Conservation (phyloP, 92 coral and sea anemone species). For the Pocillopora grandis region DNA sequence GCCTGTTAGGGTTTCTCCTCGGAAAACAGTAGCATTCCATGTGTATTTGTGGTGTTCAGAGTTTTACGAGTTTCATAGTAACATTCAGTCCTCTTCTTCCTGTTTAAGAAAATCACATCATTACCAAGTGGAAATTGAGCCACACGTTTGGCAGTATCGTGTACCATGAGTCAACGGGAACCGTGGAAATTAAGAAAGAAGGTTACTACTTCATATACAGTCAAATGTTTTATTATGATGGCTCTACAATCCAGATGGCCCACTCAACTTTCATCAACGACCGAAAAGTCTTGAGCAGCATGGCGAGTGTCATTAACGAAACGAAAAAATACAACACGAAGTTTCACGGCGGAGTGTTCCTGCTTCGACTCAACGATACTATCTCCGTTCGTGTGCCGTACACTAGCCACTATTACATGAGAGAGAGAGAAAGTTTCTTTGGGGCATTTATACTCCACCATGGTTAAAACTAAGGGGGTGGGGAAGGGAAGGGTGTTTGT, state of each 20-base stretch:
- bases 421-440: slow-evolving; percentile 59
- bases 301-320: slow-evolving; percentile 45
- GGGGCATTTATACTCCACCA: slow-evolving; percentile 75
- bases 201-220: slow-evolving; percentile 78
- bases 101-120: slow-evolving; percentile 8
- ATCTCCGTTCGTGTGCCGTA: slow-evolving; percentile 64
- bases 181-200: slow-evolving; percentile 36
- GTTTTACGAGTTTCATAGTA: no score
- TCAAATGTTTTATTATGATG: slow-evolving; percentile 76
- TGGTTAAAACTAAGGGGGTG: not conserved
- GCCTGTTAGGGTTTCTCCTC: no score
- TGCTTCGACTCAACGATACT: slow-evolving; percentile 50
- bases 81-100: no score
- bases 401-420: slow-evolving; percentile 43
- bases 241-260: slow-evolving; percentile 41
- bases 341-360: slow-evolving; percentile 72
- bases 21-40: no score
- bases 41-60: no score
- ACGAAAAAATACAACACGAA: slow-evolving; percentile 59
- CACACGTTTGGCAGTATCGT: slow-evolving; percentile 67
- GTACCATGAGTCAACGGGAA: slow-evolving; percentile 52
- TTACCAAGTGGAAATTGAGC: slow-evolving; percentile 29
- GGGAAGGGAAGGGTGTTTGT: no score
- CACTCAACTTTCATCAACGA: slow-evolving; percentile 56
- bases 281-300: slow-evolving; percentile 47